phyloP scores from a whole-genome alignment of 2,888 invertebrate species.

The Oasisia sp. region DNA sequence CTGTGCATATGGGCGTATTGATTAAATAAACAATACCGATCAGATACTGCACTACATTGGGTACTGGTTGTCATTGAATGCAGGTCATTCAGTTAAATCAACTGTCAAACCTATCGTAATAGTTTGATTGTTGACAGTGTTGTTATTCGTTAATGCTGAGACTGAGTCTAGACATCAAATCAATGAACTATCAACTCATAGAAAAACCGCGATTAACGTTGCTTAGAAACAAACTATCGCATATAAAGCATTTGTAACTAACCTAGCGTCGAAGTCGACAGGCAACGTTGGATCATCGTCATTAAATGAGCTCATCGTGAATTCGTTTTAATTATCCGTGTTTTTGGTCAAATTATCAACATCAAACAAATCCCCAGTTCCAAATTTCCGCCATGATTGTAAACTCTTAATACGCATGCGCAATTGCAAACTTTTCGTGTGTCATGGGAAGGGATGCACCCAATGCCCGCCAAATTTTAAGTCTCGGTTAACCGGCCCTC shows the following conservation, averaged over 20 bases:
- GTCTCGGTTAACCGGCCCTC: too few relatives aligned
- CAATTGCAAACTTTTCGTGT: not conserved
- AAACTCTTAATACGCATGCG: constrained; percentile 11
- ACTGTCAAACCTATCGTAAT: not conserved
- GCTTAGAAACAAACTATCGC: constrained; percentile 12
- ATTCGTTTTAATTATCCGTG: not conserved
- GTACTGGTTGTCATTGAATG: not conserved
- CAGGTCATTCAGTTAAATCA: not conserved
- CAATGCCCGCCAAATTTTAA: not conserved
- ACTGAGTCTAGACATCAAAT: not conserved
- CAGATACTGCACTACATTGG: too few relatives aligned
- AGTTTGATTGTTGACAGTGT: not conserved
- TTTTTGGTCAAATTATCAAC: not conserved
- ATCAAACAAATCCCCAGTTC: not conserved
- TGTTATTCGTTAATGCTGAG: too few relatives aligned
- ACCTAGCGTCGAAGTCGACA: constrained; percentile 5
- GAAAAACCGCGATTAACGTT: not conserved
- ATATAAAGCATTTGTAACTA: not conserved
- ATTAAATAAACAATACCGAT: too few relatives aligned
- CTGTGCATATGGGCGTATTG: too few relatives aligned
- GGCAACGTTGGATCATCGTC: constrained; percentile 13
- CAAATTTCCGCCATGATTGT: constrained; percentile 17
- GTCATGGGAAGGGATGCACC: constrained; percentile 6
- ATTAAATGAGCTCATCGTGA: not conserved
- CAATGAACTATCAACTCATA: not conserved